These are phyloP conservation scores for Aldabrachelys gigantea DNA, from an alignment of 2,113 vertebrate species.

Conservation along the genomic window DNA sequence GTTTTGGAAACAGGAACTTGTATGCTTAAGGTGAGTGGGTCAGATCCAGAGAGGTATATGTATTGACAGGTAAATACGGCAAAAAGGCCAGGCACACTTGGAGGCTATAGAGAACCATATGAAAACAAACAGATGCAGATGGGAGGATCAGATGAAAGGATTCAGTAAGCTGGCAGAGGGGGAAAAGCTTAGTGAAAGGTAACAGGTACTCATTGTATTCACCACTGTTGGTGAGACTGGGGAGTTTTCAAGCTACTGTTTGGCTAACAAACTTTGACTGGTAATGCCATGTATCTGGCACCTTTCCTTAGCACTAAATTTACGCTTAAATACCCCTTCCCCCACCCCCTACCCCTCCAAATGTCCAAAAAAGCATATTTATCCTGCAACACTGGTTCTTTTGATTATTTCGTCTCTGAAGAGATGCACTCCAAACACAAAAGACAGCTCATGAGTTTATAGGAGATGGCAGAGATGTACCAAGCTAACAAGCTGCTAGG, in stretches of 20 bases:
- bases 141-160: fast-evolving
- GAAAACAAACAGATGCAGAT: not conserved
- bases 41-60: not conserved
- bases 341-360: fast-evolving
- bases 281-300: not conserved
- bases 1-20: not conserved
- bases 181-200: not conserved
- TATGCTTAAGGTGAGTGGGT: not conserved
- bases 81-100: too few species aligned
- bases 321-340: not conserved
- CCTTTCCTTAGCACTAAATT: not conserved
- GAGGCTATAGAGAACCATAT: not conserved
- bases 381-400: not conserved
- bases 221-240: not conserved
- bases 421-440: fast-evolving
- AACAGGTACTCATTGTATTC: not conserved
- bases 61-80: not conserved
- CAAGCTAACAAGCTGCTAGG: not conserved
- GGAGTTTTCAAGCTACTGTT: not conserved
- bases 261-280: not conserved
- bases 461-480: not conserved
- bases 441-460: not conserved
- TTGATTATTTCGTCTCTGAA: not conserved
- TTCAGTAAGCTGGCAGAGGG: not conserved
- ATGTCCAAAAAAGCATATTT: not conserved